phyloP scores from a whole-genome alignment of 2,113 vertebrate species.

The Dasyornis broadbenti region DNA sequence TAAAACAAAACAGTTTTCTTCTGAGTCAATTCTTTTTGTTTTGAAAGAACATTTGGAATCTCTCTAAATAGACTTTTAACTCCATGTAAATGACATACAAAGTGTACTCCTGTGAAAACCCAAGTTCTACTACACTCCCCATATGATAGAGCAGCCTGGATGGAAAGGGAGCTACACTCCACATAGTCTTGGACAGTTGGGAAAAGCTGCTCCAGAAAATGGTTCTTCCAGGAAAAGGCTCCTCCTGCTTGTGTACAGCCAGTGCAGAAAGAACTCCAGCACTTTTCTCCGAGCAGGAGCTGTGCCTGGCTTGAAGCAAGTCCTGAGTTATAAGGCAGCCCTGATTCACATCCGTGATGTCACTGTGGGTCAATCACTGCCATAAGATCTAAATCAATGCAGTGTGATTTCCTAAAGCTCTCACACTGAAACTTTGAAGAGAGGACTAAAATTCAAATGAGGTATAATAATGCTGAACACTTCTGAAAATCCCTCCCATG shows the following conservation, averaged over 20 bases:
- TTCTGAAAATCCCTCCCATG: background rate
- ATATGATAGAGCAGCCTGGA: background rate
- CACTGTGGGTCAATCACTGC: background rate
- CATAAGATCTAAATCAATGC: background rate
- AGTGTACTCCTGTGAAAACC: background rate
- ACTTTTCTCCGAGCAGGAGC: background rate
- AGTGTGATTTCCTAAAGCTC: background rate
- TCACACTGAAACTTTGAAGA: background rate
- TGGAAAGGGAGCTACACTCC: background rate
- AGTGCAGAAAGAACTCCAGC: background rate
- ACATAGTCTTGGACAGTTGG: background rate
- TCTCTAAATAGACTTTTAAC: background rate
- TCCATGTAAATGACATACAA: background rate
- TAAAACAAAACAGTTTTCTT: background rate
- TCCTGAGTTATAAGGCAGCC: background rate
- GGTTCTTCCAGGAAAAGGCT: background rate
- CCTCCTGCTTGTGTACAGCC: background rate
- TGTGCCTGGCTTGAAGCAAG: background rate
- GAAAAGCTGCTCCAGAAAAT: background rate
- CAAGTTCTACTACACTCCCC: background rate
- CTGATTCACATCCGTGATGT: background rate
- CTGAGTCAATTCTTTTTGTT: background rate
- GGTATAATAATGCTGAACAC: background rate
- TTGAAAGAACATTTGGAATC: background rate
- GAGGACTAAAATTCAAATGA: slow-evolving; percentile 19